phyloP scores from a whole-genome alignment of 1,140 invertebrate genomes.

The Hylaeus volcanicus region DNA sequence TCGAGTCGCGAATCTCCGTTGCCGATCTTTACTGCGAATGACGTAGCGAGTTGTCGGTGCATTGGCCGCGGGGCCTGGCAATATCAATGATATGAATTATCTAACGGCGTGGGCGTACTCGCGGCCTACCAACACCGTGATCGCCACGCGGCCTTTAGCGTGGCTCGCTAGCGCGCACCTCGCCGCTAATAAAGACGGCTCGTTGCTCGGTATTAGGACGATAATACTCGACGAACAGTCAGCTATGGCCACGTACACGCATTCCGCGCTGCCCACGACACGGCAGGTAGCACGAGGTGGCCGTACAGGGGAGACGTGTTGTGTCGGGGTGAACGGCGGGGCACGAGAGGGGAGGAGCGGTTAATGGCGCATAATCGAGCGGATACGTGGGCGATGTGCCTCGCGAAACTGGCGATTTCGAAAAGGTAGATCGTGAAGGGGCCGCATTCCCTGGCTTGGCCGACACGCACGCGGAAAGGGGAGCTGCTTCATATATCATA shows the following conservation, averaged over 20 bases:
- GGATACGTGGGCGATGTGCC: slow-evolving; percentile 39
- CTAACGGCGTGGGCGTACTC: slow-evolving; percentile 63
- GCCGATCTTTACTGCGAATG: slow-evolving; percentile 49
- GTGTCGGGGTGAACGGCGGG: slow-evolving; percentile 1
- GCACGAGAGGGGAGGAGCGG: not conserved
- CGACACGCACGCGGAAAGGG: slow-evolving; percentile 10
- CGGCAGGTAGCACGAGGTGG: slow-evolving; percentile 67
- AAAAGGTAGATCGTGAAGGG: slow-evolving; percentile 17
- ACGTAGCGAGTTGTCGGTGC: slow-evolving; percentile 50
- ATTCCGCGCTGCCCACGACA: slow-evolving; percentile 69
- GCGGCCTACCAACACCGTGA: slow-evolving; percentile 37
- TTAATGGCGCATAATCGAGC: slow-evolving; percentile 50
- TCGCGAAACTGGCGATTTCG: slow-evolving; percentile 46
- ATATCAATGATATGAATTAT: slow-evolving; percentile 68
- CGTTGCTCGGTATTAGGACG: slow-evolving; percentile 63
- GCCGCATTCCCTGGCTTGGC: slow-evolving; percentile 32
- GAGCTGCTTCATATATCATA: slow-evolving; percentile 33
- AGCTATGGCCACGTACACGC: slow-evolving; percentile 27
- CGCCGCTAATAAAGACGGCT: slow-evolving; percentile 54
- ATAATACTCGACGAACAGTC: slow-evolving; percentile 43
- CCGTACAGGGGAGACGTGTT: slow-evolving; percentile 8
- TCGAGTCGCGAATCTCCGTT: slow-evolving; percentile 41
- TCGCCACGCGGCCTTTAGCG: not conserved
- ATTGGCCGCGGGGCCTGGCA: slow-evolving; percentile 48
- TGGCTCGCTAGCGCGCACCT: not conserved